A percentile compares a stretch with the other conserved stretches of the same genome.
phyloP scores from a whole-genome alignment of 1,140 invertebrate species.

The Dendroctonus valens region DNA sequence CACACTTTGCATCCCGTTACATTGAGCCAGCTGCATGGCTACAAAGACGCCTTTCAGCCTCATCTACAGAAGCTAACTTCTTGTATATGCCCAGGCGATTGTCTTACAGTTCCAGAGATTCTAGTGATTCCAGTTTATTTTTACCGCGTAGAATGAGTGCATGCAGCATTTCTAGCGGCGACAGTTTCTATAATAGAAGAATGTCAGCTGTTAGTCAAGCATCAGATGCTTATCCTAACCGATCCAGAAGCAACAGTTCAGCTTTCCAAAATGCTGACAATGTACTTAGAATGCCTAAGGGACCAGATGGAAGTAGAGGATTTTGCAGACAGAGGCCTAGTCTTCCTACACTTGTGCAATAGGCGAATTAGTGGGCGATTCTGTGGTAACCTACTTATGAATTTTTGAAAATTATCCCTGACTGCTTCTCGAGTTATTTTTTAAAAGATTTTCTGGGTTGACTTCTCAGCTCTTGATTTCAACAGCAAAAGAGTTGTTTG shows the following conservation, averaged over 20 bases:
- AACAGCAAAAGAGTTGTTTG: too few species aligned
- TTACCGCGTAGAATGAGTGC: conserved; percentile 58
- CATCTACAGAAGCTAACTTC: conserved; percentile 58
- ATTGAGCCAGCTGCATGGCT: conserved; percentile 64
- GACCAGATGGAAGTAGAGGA: conserved; percentile 80
- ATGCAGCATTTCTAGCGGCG: conserved; percentile 53
- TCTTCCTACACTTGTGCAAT: conserved; percentile 31
- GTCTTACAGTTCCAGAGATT: conserved; percentile 58
- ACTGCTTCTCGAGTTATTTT: too few species aligned
- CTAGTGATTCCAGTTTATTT: conserved; percentile 57
- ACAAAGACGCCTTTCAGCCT: conserved; percentile 59
- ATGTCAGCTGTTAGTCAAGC: conserved; percentile 55
- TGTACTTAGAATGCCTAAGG: conserved; percentile 74
- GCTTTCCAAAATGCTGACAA: conserved; percentile 60
- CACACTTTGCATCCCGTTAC: conserved; percentile 54
- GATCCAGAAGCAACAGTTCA: conserved; percentile 58
- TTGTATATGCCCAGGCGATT: conserved; percentile 59
- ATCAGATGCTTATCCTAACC: conserved; percentile 50
- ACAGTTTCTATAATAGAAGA: conserved; percentile 52
- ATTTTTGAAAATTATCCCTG: too few species aligned
- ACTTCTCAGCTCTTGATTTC: too few species aligned
- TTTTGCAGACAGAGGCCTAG: conserved; percentile 56
- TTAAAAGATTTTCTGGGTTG: too few species aligned
- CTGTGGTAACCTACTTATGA: too few species aligned
- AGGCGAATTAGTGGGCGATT: not conserved